A percentile compares a stretch with the other conserved stretches of the same genome.
phyloP scores from a whole-genome alignment of 2,797 vertebrate genomes.

The Selene dorsalis region DNA sequence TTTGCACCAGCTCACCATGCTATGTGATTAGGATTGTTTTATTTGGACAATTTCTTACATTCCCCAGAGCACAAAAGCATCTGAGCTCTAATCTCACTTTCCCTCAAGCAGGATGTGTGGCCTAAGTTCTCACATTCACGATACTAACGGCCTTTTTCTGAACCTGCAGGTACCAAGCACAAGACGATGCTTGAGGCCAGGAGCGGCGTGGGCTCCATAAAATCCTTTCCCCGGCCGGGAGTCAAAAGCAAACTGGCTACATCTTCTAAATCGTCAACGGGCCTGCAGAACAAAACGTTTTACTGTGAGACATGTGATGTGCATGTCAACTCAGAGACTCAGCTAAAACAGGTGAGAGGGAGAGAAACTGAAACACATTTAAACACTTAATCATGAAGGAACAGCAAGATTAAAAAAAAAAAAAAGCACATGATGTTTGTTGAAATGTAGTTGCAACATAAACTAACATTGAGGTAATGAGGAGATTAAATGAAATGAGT shows the following conservation, averaged over 20 bases:
- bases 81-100: neutral
- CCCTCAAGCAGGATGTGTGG: neutral
- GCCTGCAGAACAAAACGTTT: slow-evolving; percentile 98
- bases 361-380: neutral
- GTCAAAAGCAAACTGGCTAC: slow-evolving; percentile 91
- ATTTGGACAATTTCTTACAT: slow-evolving; percentile 19
- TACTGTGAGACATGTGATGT: slow-evolving; percentile 99
- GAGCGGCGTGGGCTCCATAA: slow-evolving; percentile 94
- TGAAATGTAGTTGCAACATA: neutral
- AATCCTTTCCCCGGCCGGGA: slow-evolving; percentile 95
- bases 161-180: slow-evolving; percentile 93
- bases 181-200: slow-evolving; percentile 99
- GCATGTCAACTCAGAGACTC: slow-evolving; percentile 98
- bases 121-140: neutral
- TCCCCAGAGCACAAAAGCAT: neutral
- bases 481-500: too few relatives aligned
- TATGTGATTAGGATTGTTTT: slow-evolving; percentile 14
- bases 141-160: slow-evolving; percentile 10
- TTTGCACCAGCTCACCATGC: neutral
- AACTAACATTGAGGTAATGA: too few relatives aligned
- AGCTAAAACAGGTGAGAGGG: slow-evolving; percentile 93
- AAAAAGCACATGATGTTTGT: neutral
- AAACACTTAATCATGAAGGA: neutral
- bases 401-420: too few relatives aligned
- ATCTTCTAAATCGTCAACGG: slow-evolving; percentile 86